These are phyloP conservation scores for Thymelicus lineola DNA, from an alignment of 2,888 invertebrate genomes.

Conservation along the genomic window DNA sequence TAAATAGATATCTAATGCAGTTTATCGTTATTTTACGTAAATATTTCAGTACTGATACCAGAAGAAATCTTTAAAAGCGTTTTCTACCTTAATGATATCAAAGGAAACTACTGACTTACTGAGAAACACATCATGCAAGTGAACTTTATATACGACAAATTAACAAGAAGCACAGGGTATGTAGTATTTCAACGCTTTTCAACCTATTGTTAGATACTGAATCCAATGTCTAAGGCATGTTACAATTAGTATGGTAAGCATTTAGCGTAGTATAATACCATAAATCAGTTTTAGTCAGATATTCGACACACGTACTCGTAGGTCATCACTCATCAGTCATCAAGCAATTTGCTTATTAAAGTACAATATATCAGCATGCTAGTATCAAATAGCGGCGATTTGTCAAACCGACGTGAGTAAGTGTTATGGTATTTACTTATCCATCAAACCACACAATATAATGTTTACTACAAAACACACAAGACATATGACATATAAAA, in stretches of 20 bases:
- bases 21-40: no score
- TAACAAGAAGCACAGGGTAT: no score
- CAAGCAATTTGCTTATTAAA: constrained; percentile 37
- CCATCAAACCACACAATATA: no score
- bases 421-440: background rate
- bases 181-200: background rate
- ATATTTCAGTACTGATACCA: no score
- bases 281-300: constrained; percentile 25
- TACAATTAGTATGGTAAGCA: background rate
- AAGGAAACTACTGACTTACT: no score
- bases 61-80: no score
- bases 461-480: no score
- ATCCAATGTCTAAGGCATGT: background rate
- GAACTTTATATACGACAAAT: no score
- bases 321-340: constrained; percentile 35
- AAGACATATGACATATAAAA: no score
- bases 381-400: constrained; percentile 24
- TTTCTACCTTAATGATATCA: no score
- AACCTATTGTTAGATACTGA: background rate
- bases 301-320: constrained; percentile 26
- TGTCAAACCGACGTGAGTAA: constrained; percentile 21
- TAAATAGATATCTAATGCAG: no score
- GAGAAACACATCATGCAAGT: no score
- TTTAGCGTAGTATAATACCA: background rate
- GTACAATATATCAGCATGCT: constrained; percentile 21